Base-by-base conservation (phyloP, 2,113 vertebrate species). In the Smithornis capensis region DNA sequence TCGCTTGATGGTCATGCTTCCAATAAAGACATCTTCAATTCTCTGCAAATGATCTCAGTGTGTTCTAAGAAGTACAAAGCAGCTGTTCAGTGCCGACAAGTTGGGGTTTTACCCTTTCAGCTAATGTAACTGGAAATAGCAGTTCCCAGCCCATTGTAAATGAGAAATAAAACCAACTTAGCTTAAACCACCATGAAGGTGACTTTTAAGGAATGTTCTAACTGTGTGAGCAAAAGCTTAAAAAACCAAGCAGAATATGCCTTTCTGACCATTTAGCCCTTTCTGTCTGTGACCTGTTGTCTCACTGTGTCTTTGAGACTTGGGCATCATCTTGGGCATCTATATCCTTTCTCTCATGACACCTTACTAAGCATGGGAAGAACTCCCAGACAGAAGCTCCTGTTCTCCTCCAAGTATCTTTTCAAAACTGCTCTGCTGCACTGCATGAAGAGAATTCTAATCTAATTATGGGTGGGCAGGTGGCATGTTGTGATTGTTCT, bases 401-500 rank as follows among this genome's bases (percentile, higher is more conserved):
- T 68, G 19, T 38, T 29, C 47, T 91, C 57, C 31, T 95, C 67
- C 15, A 83, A 65, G 12, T 47, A 57, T 70, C 33, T 91, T 74
- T 92, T 83, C 78, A 88, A 37, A 86, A 83, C 55, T 80, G 50
- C 45, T 69, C 59, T 79, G 12, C 67, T 45, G 29, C 82, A 23
- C 70, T 65, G 45, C 12, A 3, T 35, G 29, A 74, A 73, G 67
- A 65, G 68, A 70, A 27, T 52, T 89, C 60, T 90, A 24, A 83
- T 83, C 79, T 94, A 85, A 90, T 91, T 88, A 63, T 0, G 38
- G 57, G 11, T 94, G 90, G 69, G 85, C 93, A 96, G 93, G 92
- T 92, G 91, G 83, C 49, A 9, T 17, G 13, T 42, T 89, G 60
- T 79, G 91, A 75, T 97, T 73, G 77, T 52, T 93, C 49, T 81